Evolutionary conservation across 2,888 invertebrate species (phyloP), one percentile per base, ranked within the genome.

Genomic region (Eustalomyia histrio): DNA sequence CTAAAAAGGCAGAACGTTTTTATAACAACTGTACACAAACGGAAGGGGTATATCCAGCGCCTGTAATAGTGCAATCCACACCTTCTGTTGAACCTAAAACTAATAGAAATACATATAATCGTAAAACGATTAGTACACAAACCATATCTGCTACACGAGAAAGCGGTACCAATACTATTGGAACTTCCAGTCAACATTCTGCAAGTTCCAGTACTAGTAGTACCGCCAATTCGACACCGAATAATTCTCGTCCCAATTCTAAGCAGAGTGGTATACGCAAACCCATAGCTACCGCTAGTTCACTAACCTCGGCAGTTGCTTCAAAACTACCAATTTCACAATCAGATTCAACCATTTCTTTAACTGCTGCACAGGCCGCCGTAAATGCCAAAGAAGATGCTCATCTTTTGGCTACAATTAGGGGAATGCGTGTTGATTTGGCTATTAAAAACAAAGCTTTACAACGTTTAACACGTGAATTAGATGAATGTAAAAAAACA

Each of bases 331-430:
- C 92, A 83, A 85, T 92, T 60, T 91, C 93, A 1, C 92, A 92
- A 84, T 92, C 92, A 52, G 92, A 93, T 52, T 89, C 92, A 12
- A 89, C 90, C 5, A 85, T 90, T 33, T 87, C 88, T 17, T 65
- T 87, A 76, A 86, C 87, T 76, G 86, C 86, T 68, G 92, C 92
- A 80, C 82, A 83, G 14, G 92, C 92, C 81, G 87, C 92, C 21
- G 64, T 43, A 17, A 82, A 52, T 65, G 83, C 83, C 7, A 95
- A 94, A 88, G 95, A 95, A 85, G 95, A 96, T 84, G 92, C 94
- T 39, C 95, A 96, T 91, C 91, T 96, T 60, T 89, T 96, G 24
- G 95, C 95, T 0, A 95, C 96, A 0, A 95, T 96, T 85, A 93
- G 96, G 80, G 95, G 95, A 2, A 91, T 96, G 86, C 95, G 96